A percentile compares a stretch with the other conserved stretches of the same genome.
Evolutionary conservation across 2,797 vertebrate genomes (phyloP).

Genomic region (Argyrosomus regius): DNA sequence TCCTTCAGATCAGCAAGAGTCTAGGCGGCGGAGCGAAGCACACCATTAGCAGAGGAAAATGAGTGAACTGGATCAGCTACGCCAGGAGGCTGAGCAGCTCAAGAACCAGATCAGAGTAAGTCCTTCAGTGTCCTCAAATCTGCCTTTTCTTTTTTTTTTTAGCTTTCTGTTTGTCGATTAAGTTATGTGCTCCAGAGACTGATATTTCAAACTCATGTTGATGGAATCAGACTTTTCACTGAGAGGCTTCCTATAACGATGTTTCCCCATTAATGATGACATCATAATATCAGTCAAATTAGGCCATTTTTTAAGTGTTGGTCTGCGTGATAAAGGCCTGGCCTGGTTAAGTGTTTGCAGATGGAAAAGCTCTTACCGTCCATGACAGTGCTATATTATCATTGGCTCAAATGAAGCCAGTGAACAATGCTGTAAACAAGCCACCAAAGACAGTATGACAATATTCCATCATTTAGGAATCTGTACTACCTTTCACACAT

Average conservation of each 20-base stretch:
- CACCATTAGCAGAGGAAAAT: slow-evolving; percentile 95
- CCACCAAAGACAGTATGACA: background rate
- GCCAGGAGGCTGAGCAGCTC: slow-evolving; percentile 97
- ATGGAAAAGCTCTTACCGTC: background rate
- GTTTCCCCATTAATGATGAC: background rate
- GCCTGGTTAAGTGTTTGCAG: background rate
- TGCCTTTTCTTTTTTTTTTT: background rate
- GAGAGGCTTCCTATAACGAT: background rate
- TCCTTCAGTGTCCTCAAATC: slow-evolving; percentile 50
- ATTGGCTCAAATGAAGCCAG: background rate
- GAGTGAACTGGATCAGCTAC: slow-evolving; percentile 99
- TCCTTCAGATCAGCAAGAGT: slow-evolving; percentile 89
- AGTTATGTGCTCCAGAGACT: background rate
- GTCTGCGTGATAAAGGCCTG: background rate
- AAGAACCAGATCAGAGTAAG: slow-evolving; percentile 98
- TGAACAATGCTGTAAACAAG: background rate
- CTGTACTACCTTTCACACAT: slow-evolving; percentile 2
- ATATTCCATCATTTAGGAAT: background rate
- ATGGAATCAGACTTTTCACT: background rate
- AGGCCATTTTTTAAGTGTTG: background rate
- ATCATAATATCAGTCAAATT: background rate
- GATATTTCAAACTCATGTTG: background rate
- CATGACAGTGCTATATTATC: background rate
- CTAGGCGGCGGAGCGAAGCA: slow-evolving; percentile 89
- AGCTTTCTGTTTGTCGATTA: slow-evolving; percentile 1